Base-by-base conservation (phyloP, 2,113 vertebrate species). In the Catharus minimus region DNA sequence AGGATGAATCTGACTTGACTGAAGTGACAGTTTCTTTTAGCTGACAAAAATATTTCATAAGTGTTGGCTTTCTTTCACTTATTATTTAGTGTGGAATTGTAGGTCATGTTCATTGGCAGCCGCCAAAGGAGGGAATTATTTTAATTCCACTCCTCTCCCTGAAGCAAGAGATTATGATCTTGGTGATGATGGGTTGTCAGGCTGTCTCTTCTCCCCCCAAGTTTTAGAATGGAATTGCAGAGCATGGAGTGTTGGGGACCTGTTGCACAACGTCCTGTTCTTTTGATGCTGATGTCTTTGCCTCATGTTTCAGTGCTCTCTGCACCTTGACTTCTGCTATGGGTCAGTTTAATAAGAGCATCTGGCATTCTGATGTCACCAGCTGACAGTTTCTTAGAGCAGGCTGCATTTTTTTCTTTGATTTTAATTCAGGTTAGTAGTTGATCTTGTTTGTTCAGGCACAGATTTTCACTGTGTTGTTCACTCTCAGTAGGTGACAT, bases 1-100 rank as follows among this genome's bases (percentile, higher is more conserved):
- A n/a, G 18, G 11, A 11, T 32, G 44, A 81, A 52, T 78, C 49
- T 75, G 53, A 33, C 53, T 90, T 86, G 28, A 39, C 68, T 52
- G 39, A 84, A 90, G 26, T 61, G 53, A 61, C 77, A 64, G 53
- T 93, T 81, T 92, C 77, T 90, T 90, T 78, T 57, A 86, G 44
- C 32, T 83, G 57, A 67, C 72, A 86, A 81, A 88, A 93, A 43
- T 67, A 82, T 49, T 95, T 91, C 8, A 0, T 86, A 68, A 83
- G 24, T 68, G 49, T 46, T 68, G 27, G 15, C 46, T 93, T 88
- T 52, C 49, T 88, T 81, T 90, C 33, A 30, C 26, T 71, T 91
- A 12, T 71, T 91, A 12, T 38, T 36, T 89, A 12, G 27, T 53
- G 22, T 53, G 14, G 56, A 67, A 47, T 86, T 92, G 32, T 20